Percentiles rank a stretch among this genome's conserved stretches.
Conservation (phyloP, 2,888 invertebrate genomes). For the Nematopogon swammerdamellus region DNA sequence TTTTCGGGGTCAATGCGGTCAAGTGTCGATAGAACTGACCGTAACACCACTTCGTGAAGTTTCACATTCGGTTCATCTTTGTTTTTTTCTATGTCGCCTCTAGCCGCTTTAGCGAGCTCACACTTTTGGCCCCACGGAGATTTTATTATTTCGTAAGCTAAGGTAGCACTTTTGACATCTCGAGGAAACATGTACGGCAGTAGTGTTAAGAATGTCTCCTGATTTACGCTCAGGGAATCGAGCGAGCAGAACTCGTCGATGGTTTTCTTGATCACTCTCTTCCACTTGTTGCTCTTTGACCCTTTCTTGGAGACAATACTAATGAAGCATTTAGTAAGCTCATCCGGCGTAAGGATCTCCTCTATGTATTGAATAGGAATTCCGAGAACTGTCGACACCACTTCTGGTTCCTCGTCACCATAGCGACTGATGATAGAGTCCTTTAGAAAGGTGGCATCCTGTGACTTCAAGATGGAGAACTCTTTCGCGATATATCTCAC, state of each 20-base stretch:
- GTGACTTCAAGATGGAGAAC: constrained; percentile 39
- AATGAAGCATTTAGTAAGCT: constrained; percentile 45
- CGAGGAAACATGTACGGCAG: constrained; percentile 62
- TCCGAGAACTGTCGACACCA: constrained; percentile 56
- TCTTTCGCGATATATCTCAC: constrained; percentile 61
- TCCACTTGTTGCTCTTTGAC: constrained; percentile 28
- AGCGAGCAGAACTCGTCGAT: constrained; percentile 46
- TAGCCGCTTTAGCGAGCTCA: constrained; percentile 20
- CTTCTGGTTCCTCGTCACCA: constrained; percentile 61
- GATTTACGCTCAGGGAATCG: constrained; percentile 43
- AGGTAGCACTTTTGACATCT: constrained; percentile 24
- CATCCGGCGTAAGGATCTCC: constrained; percentile 36
- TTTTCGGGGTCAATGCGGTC: constrained; percentile 23
- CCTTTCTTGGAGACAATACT: constrained; percentile 42
- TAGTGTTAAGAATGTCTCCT: constrained; percentile 54
- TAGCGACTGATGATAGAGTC: constrained; percentile 64
- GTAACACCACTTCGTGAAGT: constrained; percentile 22
- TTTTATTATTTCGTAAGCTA: constrained; percentile 29
- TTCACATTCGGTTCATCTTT: constrained; percentile 4
- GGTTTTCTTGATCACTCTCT: constrained; percentile 30
- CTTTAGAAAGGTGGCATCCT: constrained; percentile 59
- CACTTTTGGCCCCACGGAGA: constrained; percentile 36
- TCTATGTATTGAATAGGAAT: constrained; percentile 31
- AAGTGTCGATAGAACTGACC: constrained; percentile 28
- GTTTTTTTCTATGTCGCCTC: constrained; percentile 8